These are phyloP conservation scores for Acheta domesticus DNA, from an alignment of 2,888 invertebrate genomes.

Conservation along the genomic window DNA sequence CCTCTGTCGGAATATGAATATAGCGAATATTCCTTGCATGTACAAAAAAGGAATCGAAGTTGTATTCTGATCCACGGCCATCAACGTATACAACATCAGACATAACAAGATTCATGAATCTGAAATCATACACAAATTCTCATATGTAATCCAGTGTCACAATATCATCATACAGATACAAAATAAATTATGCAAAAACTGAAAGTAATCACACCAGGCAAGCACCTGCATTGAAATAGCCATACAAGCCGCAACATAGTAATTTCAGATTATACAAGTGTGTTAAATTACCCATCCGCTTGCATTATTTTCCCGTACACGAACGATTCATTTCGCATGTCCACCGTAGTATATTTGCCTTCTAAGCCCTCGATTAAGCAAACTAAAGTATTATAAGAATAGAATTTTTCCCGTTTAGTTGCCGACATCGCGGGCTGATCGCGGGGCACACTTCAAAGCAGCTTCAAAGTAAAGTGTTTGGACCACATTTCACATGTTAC, in stretches of 20 bases:
- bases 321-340: constrained; percentile 63
- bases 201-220: no score
- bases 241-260: no score
- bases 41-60: constrained; percentile 62
- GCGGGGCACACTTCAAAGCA: not conserved
- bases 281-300: constrained; percentile 60
- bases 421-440: constrained; percentile 32
- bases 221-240: no score
- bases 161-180: no score
- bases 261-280: no score
- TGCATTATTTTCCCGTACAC: constrained; percentile 58
- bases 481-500: no score
- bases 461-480: not conserved
- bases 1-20: constrained; percentile 61
- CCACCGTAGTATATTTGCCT: constrained; percentile 59
- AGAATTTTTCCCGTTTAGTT: constrained; percentile 43
- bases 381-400: constrained; percentile 59
- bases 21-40: constrained; percentile 64
- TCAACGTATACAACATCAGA: constrained; percentile 61
- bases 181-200: no score
- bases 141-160: not conserved
- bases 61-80: constrained; percentile 57
- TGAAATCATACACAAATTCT: constrained; percentile 41
- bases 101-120: constrained; percentile 66
- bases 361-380: constrained; percentile 61